Evolutionary conservation across 2,888 invertebrate genomes (phyloP).

Genomic region (Hydroisotoma schaefferi): DNA sequence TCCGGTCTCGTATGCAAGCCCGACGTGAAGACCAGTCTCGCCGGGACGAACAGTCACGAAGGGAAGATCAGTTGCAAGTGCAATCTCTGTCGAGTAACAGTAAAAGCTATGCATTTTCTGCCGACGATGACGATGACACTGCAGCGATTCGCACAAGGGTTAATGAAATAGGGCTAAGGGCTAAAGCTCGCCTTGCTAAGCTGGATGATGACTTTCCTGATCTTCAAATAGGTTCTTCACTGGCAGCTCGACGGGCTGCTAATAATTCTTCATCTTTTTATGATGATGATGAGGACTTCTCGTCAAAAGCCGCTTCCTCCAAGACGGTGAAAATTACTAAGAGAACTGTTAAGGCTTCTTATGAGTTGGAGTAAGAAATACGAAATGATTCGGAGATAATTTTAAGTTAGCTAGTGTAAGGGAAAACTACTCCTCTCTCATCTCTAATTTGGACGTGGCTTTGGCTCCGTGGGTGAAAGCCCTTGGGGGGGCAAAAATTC

Average conservation of each 20-base stretch:
- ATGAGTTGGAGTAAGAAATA: conserved; percentile 34
- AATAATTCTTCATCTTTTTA: conserved; percentile 1
- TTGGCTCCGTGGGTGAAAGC: too few relatives aligned
- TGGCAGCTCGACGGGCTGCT: conserved; percentile 24
- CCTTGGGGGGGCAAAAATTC: too few relatives aligned
- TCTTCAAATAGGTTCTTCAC: conserved; percentile 24
- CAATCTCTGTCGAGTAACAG: too few relatives aligned
- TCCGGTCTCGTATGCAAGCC: conserved; percentile 36
- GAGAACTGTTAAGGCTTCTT: conserved; percentile 34
- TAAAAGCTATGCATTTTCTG: background rate
- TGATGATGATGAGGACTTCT: background rate
- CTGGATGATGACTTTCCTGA: conserved; percentile 42
- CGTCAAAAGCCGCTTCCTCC: background rate
- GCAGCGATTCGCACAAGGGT: conserved; percentile 31
- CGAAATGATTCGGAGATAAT: background rate
- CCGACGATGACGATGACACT: conserved; percentile 28
- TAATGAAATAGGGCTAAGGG: conserved; percentile 40
- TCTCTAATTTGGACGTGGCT: too few relatives aligned
- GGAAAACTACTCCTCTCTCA: background rate
- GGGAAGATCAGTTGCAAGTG: conserved; percentile 4
- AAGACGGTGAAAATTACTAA: conserved; percentile 33
- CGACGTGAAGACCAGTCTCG: conserved; percentile 18
- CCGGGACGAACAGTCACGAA: conserved; percentile 11
- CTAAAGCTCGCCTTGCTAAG: conserved; percentile 42
- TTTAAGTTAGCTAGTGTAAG: background rate